A percentile compares a stretch with the other conserved stretches of the same genome.
phyloP scores from a whole-genome alignment of 2,888 invertebrate species.

The Leuctra nigra region DNA sequence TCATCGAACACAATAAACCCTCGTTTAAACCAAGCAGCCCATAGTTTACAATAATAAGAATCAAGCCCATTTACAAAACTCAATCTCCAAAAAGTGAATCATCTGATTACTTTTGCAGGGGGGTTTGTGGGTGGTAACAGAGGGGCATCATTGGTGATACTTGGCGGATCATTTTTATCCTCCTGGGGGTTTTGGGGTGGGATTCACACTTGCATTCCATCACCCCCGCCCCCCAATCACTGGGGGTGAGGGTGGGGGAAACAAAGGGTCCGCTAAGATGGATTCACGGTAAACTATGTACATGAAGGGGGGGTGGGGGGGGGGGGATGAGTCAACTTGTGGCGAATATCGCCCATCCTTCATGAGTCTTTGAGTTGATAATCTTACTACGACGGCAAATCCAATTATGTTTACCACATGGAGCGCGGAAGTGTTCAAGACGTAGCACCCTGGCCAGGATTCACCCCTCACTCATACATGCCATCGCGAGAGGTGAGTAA shows the following conservation, averaged over 20 bases:
- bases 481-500: too few relatives aligned
- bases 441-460: too few relatives aligned
- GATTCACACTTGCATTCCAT: conserved; percentile 21
- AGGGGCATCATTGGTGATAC: conserved; percentile 13
- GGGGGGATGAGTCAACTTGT: conserved; percentile 16
- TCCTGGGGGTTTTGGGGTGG: conserved; percentile 7
- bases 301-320: neutral
- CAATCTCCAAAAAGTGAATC: conserved; percentile 26
- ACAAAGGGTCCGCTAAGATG: conserved; percentile 16
- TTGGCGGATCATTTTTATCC: conserved; percentile 22
- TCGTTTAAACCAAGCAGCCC: neutral
- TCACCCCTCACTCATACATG: too few relatives aligned
- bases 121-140: neutral
- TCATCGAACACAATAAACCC: conserved; percentile 6
- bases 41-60: conserved; percentile 19
- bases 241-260: neutral
- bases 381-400: conserved; percentile 21
- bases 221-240: conserved; percentile 13
- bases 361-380: conserved; percentile 17
- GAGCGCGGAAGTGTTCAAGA: neutral
- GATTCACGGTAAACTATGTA: neutral
- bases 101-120: conserved; percentile 21
- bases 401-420: conserved; percentile 20
- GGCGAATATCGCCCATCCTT: conserved; percentile 13
- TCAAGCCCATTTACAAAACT: conserved; percentile 20